A percentile compares a stretch with the other conserved stretches of the same genome.
Evolutionary conservation across 2,797 vertebrate species (phyloP).

Genomic region (Nyctalus aviator): DNA sequence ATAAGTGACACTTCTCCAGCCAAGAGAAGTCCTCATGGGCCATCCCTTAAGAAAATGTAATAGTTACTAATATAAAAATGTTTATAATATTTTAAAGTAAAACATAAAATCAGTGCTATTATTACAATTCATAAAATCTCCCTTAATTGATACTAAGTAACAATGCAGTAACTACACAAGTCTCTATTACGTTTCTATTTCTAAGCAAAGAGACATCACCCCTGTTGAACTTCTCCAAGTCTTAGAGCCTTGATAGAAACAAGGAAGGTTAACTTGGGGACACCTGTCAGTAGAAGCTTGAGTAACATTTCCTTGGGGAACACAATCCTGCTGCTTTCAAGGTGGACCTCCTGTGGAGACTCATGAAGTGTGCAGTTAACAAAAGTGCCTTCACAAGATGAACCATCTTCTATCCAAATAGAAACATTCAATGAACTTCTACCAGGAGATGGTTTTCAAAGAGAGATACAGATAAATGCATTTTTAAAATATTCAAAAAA

Average conservation of each 20-base stretch:
- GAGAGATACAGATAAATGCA: background rate
- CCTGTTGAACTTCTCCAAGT: background rate
- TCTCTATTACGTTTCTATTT: background rate
- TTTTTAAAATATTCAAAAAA: slow-evolving; percentile 9
- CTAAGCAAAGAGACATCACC: slow-evolving; percentile 27
- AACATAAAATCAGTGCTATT: slow-evolving; percentile 18
- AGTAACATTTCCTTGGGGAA: background rate
- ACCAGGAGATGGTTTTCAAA: background rate
- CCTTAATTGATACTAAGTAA: slow-evolving; percentile 53
- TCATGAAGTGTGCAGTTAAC: slow-evolving; percentile 74
- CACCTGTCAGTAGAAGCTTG: background rate
- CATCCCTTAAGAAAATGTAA: slow-evolving; percentile 2
- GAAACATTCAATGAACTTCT: slow-evolving; percentile 47
- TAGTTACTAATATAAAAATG: background rate
- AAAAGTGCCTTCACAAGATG: slow-evolving; percentile 46
- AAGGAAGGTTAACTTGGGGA: slow-evolving; percentile 24
- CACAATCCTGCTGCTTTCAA: background rate
- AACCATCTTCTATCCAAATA: slow-evolving; percentile 3
- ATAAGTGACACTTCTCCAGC: background rate
- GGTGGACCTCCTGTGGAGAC: background rate
- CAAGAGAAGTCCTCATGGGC: background rate
- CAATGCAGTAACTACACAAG: slow-evolving; percentile 1
- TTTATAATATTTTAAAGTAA: slow-evolving; percentile 31
- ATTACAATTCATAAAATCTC: slow-evolving; percentile 9
- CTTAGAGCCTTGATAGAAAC: background rate